Base-by-base conservation (phyloP, 2,113 vertebrate genomes). In the Perca schrenkii region DNA sequence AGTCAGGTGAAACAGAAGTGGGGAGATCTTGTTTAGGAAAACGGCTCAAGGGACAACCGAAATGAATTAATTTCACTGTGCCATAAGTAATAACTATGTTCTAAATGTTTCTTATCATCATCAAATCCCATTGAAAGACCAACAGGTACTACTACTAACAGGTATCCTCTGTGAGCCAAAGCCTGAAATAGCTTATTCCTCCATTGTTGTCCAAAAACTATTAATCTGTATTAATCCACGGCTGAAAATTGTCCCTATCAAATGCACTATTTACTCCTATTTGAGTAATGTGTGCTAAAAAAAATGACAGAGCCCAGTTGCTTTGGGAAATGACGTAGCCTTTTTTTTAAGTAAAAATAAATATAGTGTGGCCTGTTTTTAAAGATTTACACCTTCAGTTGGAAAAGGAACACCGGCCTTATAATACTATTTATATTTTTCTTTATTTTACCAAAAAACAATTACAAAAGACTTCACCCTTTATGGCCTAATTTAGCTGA, bases 1-100 rank as follows among this genome's bases (percentile, higher is more conserved):
- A 95, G 74, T 94, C 94, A 90, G 95, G 95, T 95, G 31, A 79
- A 56, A 17, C 14, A 1, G 1, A 6, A 0, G 1, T 21, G 22
- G 36, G 14, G 8, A 6, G 16, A 7, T 22, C 6, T 36, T 10
- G 28, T 53, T 36, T 8, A 14, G 50, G 28, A 31, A 43, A 1
- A 8, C 36, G 36, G 7, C 63, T 47, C 40, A 22, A 15, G 63
- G 43, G n/a, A 25, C 47, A 65, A 43, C 40, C 4, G 4, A 49
- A 49, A 49, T 49, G 5, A 61, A 11, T 61, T 3, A 34, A 34
- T 62, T n/a, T n/a, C 36, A 43, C 5, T 6, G 11, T 34, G 16
- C 8, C 28, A 19, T 43, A 11, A 43, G 40, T 43, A 11, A 11
- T 43, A 43, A 11, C 40, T 43, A 3, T 3, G 40, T 43, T 43